phyloP scores from a whole-genome alignment of 2,888 invertebrate genomes.

The Ochropleura plecta region DNA sequence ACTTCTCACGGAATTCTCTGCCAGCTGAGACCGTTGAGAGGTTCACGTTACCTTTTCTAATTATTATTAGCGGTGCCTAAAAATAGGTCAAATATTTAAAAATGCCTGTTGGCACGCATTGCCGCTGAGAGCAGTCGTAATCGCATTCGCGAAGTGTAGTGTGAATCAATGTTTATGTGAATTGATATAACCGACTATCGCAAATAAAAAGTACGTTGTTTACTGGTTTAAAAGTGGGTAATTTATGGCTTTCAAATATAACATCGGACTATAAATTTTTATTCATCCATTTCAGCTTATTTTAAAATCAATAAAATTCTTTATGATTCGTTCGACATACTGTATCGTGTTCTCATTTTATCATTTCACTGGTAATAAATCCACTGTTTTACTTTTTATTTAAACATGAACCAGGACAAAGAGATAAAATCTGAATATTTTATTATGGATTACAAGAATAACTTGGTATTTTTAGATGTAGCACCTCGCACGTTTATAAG shows the following conservation, averaged over 20 bases:
- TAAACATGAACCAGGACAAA: constrained; percentile 48
- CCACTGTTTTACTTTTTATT: constrained; percentile 55
- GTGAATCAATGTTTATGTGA: constrained; percentile 67
- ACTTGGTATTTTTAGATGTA: constrained; percentile 61
- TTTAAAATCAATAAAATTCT: constrained; percentile 32
- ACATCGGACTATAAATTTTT: constrained; percentile 6
- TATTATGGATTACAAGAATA: constrained; percentile 57
- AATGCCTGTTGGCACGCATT: constrained; percentile 86
- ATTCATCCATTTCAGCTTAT: constrained; percentile 6
- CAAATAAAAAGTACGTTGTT: constrained; percentile 24
- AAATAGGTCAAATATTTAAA: constrained; percentile 90
- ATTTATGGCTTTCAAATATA: constrained; percentile 13
- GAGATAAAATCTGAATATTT: constrained; percentile 57
- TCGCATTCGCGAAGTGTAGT: constrained; percentile 78
- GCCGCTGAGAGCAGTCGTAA: constrained; percentile 80
- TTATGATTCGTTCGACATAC: constrained; percentile 37
- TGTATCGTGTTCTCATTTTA: constrained; percentile 25
- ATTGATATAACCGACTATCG: constrained; percentile 49
- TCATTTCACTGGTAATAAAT: constrained; percentile 23
- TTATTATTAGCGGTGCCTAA: constrained; percentile 89
- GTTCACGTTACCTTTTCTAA: constrained; percentile 89
- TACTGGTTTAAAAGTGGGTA: constrained; percentile 15
- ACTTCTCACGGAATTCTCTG: constrained; percentile 74
- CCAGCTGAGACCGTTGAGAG: constrained; percentile 84
- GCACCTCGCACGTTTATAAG: constrained; percentile 61